A percentile compares a stretch with the other conserved stretches of the same genome.
phyloP scores from a whole-genome alignment of 92 coral and sea anemone genomes.

The Porites cylindrica region DNA sequence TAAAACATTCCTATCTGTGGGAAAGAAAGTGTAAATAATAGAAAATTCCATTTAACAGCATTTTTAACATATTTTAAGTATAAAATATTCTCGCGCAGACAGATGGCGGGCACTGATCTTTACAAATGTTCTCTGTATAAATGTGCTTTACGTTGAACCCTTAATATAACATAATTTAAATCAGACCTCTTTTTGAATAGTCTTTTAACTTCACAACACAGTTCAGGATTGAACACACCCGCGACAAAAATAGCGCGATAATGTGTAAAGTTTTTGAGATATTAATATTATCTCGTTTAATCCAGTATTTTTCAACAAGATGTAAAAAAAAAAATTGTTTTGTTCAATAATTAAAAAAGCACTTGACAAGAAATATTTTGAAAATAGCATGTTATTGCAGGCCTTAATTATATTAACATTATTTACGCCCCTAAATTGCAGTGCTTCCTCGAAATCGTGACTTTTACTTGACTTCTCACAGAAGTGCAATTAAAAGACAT shows the following conservation, averaged over 20 bases:
- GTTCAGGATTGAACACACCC: no score
- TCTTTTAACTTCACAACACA: no score
- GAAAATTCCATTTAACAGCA: not conserved
- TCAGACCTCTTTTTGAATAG: no score
- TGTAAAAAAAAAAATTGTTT: no score
- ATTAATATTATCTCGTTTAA: not conserved
- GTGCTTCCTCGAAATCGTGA: not conserved
- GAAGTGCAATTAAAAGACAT: not conserved
- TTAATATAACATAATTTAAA: no score
- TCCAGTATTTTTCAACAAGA: not conserved
- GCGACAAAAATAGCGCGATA: no score
- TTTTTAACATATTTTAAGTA: not conserved
- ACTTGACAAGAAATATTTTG: not conserved
- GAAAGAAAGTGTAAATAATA: constrained; percentile 8
- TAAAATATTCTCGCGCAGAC: not conserved
- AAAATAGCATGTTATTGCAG: not conserved
- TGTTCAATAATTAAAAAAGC: not conserved
- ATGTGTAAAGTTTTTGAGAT: no score
- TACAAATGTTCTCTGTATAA: no score
- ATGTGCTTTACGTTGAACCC: no score
- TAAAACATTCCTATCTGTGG: constrained; percentile 27
- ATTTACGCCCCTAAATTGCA: not conserved
- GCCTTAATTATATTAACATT: not conserved
- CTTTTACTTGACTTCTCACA: not conserved
- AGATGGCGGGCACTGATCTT: no score